phyloP scores from a whole-genome alignment of 2,888 invertebrate species.

The Euzophera pinguis region DNA sequence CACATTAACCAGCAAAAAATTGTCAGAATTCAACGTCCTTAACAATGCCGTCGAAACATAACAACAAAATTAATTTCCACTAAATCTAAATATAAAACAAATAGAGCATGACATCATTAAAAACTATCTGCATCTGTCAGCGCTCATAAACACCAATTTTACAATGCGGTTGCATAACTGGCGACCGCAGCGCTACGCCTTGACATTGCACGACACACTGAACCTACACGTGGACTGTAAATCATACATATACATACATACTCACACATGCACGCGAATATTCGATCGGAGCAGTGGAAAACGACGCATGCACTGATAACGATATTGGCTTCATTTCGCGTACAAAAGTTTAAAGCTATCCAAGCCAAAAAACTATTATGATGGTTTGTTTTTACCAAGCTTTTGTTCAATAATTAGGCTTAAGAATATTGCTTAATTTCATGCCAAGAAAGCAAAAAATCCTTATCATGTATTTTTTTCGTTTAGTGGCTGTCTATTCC shows the following conservation, averaged over 20 bases:
- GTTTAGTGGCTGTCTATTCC: no score
- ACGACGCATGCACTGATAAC: neutral
- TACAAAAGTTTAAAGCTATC: no score
- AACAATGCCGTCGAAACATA: no score
- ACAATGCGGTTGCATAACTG: conserved; percentile 66
- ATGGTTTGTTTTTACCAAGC: no score
- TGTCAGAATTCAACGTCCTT: no score
- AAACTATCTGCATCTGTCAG: conserved; percentile 30
- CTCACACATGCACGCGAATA: conserved; percentile 20
- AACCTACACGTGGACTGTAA: conserved; percentile 72
- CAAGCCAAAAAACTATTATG: no score
- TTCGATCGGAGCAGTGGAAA: neutral
- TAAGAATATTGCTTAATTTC: no score
- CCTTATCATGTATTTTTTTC: no score
- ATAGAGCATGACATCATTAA: conserved; percentile 10
- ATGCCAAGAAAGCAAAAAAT: no score
- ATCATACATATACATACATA: conserved; percentile 47
- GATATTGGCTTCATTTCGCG: neutral
- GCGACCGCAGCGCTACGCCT: conserved; percentile 52
- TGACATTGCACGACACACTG: conserved; percentile 73
- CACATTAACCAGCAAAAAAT: no score
- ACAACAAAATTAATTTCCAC: no score
- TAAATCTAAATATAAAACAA: neutral
- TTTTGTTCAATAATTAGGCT: no score
- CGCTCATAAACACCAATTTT: conserved; percentile 57